Percentiles rank a stretch among this genome's conserved stretches.
phyloP scores from a whole-genome alignment of 2,888 invertebrate genomes.

The Esperia sulphurella region DNA sequence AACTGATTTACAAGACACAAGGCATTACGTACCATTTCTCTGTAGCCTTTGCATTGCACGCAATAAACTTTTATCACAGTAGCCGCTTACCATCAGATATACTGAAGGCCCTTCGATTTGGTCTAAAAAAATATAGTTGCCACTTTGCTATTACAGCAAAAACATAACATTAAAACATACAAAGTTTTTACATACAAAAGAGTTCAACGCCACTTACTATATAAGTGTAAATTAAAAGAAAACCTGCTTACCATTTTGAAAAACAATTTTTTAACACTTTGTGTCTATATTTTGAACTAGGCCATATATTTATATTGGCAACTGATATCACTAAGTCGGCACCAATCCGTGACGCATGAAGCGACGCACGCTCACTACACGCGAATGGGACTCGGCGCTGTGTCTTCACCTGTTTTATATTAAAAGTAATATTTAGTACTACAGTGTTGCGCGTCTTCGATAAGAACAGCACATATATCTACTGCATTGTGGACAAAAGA shows the following conservation, averaged over 20 bases:
- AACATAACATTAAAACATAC: no score
- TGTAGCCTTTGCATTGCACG: no score
- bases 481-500: neutral
- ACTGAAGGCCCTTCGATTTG: no score
- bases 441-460: neutral
- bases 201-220: no score
- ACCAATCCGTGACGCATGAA: slow-evolving; percentile 11
- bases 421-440: slow-evolving; percentile 15
- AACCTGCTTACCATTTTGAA: neutral
- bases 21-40: no score
- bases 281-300: neutral
- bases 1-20: no score
- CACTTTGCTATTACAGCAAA: neutral
- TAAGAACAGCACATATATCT: neutral
- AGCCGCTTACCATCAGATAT: no score
- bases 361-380: slow-evolving; percentile 26
- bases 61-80: no score
- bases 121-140: no score
- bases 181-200: no score
- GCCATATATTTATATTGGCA: neutral
- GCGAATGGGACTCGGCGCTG: slow-evolving; percentile 31
- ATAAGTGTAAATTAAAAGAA: no score
- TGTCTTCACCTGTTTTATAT: slow-evolving; percentile 42
- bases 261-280: neutral
- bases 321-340: neutral